A percentile compares a stretch with the other conserved stretches of the same genome.
phyloP scores from a whole-genome alignment of 2,888 invertebrate genomes.

The Baronia brevicornis region DNA sequence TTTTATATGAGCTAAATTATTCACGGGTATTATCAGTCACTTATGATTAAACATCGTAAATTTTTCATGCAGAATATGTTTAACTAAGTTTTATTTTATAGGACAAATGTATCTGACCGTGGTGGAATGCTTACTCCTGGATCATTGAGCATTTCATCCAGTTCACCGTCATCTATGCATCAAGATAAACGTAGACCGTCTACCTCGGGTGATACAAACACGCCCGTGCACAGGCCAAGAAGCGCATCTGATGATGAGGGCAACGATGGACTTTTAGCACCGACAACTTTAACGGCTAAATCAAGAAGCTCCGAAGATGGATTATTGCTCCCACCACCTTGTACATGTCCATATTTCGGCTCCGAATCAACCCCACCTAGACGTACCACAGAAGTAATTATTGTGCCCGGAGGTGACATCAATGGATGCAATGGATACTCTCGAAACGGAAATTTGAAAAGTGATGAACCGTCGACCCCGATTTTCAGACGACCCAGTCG shows the following conservation, averaged over 20 bases:
- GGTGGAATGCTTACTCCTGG: slow-evolving; percentile 66
- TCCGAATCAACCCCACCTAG: slow-evolving; percentile 76
- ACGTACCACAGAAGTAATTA: slow-evolving; percentile 66
- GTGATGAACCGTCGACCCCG: slow-evolving; percentile 57
- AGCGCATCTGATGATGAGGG: slow-evolving; percentile 64
- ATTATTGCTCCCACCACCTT: slow-evolving; percentile 81
- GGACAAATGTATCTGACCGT: slow-evolving; percentile 58
- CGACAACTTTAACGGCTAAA: slow-evolving; percentile 51
- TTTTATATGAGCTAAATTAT: too few relatives aligned
- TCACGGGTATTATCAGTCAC: not conserved
- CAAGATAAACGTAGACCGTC: slow-evolving; percentile 58
- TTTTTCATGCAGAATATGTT: too few relatives aligned
- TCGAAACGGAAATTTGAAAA: slow-evolving; percentile 48
- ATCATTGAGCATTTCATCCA: slow-evolving; percentile 62
- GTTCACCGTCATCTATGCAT: slow-evolving; percentile 66
- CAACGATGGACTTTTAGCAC: slow-evolving; percentile 56
- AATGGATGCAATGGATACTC: slow-evolving; percentile 59
- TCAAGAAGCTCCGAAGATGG: slow-evolving; percentile 66
- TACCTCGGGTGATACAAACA: slow-evolving; percentile 49
- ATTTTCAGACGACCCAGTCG: slow-evolving; percentile 71
- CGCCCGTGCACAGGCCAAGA: slow-evolving; percentile 51
- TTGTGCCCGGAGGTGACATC: slow-evolving; percentile 72
- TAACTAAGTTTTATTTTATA: slow-evolving; percentile 26
- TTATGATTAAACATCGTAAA: too few relatives aligned
- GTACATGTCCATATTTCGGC: slow-evolving; percentile 89